These are phyloP conservation scores for Hydrophis major DNA, from an alignment of 2,797 vertebrate species.

Conservation along the genomic window DNA sequence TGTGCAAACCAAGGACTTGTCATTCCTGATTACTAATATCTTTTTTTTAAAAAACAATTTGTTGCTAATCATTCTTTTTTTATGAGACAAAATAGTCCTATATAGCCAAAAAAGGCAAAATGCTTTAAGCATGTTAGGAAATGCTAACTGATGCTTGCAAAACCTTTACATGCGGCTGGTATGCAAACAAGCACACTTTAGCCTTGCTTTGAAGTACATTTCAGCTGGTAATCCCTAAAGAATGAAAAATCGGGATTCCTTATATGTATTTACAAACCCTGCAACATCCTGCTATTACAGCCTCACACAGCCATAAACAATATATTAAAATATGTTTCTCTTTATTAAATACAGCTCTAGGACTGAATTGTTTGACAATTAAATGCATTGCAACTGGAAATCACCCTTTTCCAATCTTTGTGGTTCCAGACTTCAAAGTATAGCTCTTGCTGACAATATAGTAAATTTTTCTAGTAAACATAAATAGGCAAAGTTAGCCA, in stretches of 20 bases:
- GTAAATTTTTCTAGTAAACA: not conserved
- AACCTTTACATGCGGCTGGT: not conserved
- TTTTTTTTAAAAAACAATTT: too few relatives aligned
- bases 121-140: not conserved
- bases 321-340: not conserved
- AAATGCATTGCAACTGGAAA: not conserved
- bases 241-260: slow-evolving; percentile 31
- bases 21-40: not conserved
- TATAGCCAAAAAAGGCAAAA: slow-evolving; percentile 15
- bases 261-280: slow-evolving; percentile 28
- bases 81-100: not conserved
- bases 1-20: not conserved
- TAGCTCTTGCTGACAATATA: not conserved
- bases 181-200: not conserved
- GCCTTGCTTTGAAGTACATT: slow-evolving; percentile 1
- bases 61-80: slow-evolving; percentile 6
- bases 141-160: slow-evolving; percentile 9
- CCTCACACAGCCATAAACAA: not conserved
- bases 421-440: not conserved
- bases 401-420: not conserved
- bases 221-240: slow-evolving; percentile 34
- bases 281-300: not conserved
- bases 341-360: not conserved
- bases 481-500: not conserved
- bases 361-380: not conserved